Conservation (phyloP, 2,797 vertebrate genomes). For the Gambelia wislizenii region DNA sequence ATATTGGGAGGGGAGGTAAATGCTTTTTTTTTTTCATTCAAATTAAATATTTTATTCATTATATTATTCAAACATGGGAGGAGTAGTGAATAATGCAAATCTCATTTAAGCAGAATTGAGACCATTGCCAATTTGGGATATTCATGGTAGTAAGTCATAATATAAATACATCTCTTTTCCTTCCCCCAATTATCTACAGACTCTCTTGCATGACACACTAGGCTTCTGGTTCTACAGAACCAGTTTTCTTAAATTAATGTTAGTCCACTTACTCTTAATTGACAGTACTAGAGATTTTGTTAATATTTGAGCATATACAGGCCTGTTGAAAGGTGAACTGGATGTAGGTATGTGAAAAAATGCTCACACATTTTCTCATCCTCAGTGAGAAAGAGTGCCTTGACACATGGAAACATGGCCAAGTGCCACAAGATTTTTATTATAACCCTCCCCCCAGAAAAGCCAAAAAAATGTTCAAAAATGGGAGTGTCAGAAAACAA, state of each 20-base stretch:
- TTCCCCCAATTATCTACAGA: background rate
- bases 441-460: too few relatives aligned
- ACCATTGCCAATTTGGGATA: background rate
- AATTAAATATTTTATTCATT: constrained; percentile 25
- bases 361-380: too few relatives aligned
- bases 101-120: constrained; percentile 8
- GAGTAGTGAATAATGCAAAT: constrained; percentile 5
- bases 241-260: background rate
- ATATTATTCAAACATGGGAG: constrained; percentile 17
- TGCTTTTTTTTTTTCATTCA: constrained; percentile 24
- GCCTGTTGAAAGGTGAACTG: background rate
- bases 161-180: background rate
- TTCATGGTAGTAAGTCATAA: background rate
- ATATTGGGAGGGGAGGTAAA: constrained; percentile 8
- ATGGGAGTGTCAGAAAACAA: too few relatives aligned
- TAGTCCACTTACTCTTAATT: background rate
- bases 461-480: too few relatives aligned
- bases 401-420: too few relatives aligned
- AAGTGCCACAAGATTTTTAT: too few relatives aligned
- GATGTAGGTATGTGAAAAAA: background rate
- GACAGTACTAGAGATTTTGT: background rate
- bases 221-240: background rate
- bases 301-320: background rate
- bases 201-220: background rate
- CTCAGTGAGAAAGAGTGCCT: too few relatives aligned